phyloP scores from a whole-genome alignment of 2,113 vertebrate species.

The Himantopus leucocephalus region DNA sequence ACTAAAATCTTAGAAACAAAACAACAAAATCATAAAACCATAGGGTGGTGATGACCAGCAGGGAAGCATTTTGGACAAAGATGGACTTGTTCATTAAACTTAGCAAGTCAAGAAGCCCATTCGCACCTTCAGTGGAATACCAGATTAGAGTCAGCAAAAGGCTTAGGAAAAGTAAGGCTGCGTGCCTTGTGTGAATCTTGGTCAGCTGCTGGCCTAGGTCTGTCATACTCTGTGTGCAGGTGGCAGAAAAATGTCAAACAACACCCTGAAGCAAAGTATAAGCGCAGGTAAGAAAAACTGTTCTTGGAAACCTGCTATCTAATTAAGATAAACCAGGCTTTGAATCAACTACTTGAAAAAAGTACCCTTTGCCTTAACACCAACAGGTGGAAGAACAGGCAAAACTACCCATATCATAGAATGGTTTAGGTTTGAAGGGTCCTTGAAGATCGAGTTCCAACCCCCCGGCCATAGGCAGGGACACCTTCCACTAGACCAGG shows the following conservation, averaged over 20 bases:
- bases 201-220: neutral
- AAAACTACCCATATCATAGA: neutral
- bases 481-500: no score
- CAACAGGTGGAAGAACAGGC: neutral
- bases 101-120: neutral
- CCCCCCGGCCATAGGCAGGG: no score
- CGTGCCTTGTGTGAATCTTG: neutral
- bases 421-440: no score
- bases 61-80: neutral
- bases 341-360: neutral
- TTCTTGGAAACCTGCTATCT: neutral
- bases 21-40: neutral
- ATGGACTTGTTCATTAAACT: neutral
- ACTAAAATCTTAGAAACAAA: neutral
- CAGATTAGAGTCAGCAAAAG: neutral
- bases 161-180: neutral
- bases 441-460: no score
- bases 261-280: neutral
- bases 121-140: neutral
- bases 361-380: neutral
- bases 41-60: neutral
- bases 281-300: neutral
- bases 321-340: neutral
- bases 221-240: no score
- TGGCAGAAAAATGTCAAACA: neutral